Conservation (phyloP, 2,113 vertebrate species). For the Polyodon spathula region DNA sequence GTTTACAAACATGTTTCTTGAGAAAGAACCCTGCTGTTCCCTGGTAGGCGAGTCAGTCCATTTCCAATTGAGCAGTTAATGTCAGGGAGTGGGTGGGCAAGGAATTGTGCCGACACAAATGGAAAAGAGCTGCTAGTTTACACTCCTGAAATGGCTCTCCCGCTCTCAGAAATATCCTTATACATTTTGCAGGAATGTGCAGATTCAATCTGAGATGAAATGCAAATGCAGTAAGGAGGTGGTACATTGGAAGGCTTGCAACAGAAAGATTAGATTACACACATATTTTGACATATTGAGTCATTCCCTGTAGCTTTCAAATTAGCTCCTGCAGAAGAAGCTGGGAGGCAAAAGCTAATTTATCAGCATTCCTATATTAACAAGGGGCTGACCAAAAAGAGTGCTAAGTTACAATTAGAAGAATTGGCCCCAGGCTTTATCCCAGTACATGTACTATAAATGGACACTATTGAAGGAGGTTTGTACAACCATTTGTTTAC, state of each 20-base stretch:
- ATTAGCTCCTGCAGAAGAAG: constrained; percentile 58
- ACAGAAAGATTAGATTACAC: constrained; percentile 60
- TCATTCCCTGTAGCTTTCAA: constrained; percentile 59
- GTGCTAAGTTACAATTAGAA: neutral
- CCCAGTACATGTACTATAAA: neutral
- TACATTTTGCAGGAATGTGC: constrained; percentile 30
- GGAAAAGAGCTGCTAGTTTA: constrained; percentile 20
- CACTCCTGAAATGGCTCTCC: constrained; percentile 25
- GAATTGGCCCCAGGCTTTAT: neutral
- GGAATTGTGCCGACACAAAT: constrained; percentile 6
- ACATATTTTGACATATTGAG: constrained; percentile 59
- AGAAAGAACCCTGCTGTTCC: no score
- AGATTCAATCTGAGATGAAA: constrained; percentile 46
- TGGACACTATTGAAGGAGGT: no score
- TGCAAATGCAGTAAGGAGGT: constrained; percentile 35
- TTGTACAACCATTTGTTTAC: no score
- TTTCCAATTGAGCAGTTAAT: no score
- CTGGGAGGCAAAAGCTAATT: constrained; percentile 45
- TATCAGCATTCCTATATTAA: constrained; percentile 31
- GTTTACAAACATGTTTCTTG: no score
- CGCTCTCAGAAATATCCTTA: constrained; percentile 18
- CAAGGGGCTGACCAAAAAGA: neutral
- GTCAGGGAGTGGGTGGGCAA: no score
- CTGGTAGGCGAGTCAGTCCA: no score
- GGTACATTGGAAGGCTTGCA: constrained; percentile 27